Percentiles rank a stretch among this genome's conserved stretches.
Conservation (phyloP, 2,113 vertebrate genomes). For the Hippoglossus stenolepis region DNA sequence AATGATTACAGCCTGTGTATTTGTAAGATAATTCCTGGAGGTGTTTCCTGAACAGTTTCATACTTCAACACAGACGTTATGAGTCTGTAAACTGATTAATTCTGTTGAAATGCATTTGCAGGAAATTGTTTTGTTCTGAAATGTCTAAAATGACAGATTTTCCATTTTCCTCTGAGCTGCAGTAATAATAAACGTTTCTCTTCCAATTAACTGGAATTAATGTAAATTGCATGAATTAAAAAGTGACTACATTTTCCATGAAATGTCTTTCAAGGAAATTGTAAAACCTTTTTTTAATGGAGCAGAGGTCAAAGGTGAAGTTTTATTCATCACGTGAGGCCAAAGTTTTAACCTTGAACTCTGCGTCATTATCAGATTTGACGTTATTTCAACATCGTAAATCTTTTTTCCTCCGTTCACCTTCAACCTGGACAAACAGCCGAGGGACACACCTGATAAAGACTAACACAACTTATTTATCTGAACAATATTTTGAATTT, state of each 20-base stretch:
- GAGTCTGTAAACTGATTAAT: too few species aligned
- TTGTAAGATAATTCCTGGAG: too few species aligned
- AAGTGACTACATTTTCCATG: background rate
- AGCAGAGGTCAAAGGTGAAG: background rate
- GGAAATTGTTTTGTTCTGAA: too few species aligned
- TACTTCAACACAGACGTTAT: too few species aligned
- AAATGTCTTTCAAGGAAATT: too few species aligned
- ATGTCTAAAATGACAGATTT: too few species aligned
- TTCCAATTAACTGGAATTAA: background rate
- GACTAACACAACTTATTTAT: background rate
- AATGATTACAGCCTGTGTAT: too few species aligned
- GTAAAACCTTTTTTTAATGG: too few species aligned
- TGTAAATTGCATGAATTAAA: background rate
- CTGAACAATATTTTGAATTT: background rate
- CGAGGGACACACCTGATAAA: too few species aligned
- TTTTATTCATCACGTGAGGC: background rate
- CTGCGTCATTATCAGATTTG: constrained; percentile 5
- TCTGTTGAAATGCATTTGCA: too few species aligned
- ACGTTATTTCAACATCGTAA: constrained; percentile 6
- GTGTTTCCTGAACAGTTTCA: background rate
- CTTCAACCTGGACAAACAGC: background rate
- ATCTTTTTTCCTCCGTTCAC: background rate
- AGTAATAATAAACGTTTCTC: background rate
- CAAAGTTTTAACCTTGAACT: constrained; percentile 11
- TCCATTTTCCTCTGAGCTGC: too few species aligned